A percentile compares a stretch with the other conserved stretches of the same genome.
phyloP scores from a whole-genome alignment of 92 coral and sea anemone species.

The Epizoanthus stellaris region DNA sequence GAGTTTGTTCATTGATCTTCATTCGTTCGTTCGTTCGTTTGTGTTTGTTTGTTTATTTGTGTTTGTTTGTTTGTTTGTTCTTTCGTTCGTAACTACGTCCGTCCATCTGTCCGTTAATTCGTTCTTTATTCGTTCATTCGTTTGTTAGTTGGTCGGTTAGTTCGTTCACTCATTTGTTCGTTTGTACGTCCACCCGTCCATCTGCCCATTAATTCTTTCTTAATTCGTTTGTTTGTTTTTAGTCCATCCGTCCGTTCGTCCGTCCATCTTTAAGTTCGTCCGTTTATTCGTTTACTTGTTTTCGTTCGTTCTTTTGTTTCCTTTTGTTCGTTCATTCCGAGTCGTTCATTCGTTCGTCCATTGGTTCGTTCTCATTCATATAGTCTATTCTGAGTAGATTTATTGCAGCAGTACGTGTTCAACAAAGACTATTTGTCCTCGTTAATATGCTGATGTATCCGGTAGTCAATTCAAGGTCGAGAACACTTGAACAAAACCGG shows the following conservation, averaged over 20 bases:
- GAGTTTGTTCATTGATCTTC: too few species aligned
- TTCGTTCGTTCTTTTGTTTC: too few species aligned
- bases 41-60: too few species aligned
- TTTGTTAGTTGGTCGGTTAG: too few species aligned
- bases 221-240: background rate
- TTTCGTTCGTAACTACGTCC: too few species aligned
- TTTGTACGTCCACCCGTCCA: background rate
- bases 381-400: background rate
- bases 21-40: too few species aligned
- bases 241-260: too few species aligned
- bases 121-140: too few species aligned
- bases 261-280: background rate
- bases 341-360: background rate
- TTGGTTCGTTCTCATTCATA: background rate
- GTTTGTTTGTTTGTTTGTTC: too few species aligned
- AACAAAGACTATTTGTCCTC: slow-evolving; percentile 4
- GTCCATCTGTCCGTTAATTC: too few species aligned
- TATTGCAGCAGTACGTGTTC: slow-evolving; percentile 18
- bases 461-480: slow-evolving; percentile 22
- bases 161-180: background rate
- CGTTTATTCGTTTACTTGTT: too few species aligned
- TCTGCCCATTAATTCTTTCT: background rate
- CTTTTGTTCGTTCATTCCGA: background rate
- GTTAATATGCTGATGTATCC: slow-evolving; percentile 1
- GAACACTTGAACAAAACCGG: slow-evolving; percentile 1